phyloP scores from a whole-genome alignment of 2,113 vertebrate species.

The Syngnathoides biaculeatus region DNA sequence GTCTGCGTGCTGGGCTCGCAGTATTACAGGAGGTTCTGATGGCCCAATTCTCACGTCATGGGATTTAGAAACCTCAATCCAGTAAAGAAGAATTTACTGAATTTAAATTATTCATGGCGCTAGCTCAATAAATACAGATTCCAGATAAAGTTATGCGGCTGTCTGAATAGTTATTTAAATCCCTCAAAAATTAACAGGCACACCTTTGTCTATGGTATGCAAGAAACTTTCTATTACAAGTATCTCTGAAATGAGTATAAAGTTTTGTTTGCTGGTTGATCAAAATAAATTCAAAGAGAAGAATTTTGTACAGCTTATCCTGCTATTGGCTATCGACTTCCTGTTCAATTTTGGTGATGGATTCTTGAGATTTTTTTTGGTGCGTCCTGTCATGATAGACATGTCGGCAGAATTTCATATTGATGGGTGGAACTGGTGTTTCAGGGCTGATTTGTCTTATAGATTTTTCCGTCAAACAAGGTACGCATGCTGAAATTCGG shows the following conservation, averaged over 20 bases:
- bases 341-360: background rate
- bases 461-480: background rate
- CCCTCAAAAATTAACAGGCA: too few relatives aligned
- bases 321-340: background rate
- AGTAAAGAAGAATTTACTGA: background rate
- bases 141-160: background rate
- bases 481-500: background rate
- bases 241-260: too few relatives aligned
- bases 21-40: background rate
- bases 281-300: too few relatives aligned
- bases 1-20: background rate
- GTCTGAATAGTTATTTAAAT: background rate
- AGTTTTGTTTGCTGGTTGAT: too few relatives aligned
- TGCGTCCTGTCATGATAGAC: background rate
- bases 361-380: background rate
- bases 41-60: background rate
- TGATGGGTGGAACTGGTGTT: background rate
- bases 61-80: background rate
- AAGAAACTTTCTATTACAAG: too few relatives aligned
- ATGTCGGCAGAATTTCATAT: background rate
- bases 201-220: too few relatives aligned
- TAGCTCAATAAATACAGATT: background rate
- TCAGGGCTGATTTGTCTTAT: too few relatives aligned
- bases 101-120: background rate
- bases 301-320: too few relatives aligned